A percentile compares a stretch with the other conserved stretches of the same genome.
These are phyloP conservation scores for Phragmatobia fuliginosa DNA, from an alignment of 2,888 invertebrate genomes.

Conservation along the genomic window DNA sequence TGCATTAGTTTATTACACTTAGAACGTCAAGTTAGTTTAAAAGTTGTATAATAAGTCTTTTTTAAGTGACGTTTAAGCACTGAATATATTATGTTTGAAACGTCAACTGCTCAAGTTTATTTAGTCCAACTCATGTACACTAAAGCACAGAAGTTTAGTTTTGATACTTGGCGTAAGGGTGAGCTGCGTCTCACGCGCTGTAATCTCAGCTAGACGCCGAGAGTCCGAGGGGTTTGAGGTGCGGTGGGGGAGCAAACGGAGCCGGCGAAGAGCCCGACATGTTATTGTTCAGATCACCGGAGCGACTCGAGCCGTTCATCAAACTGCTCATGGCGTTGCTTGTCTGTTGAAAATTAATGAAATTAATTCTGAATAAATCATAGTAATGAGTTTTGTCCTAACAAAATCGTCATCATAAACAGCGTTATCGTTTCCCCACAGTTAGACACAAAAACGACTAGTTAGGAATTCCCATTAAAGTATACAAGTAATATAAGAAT, in stretches of 20 bases:
- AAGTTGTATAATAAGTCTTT: slow-evolving; percentile 29
- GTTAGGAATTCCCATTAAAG: slow-evolving; percentile 4
- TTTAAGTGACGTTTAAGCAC: slow-evolving; percentile 39
- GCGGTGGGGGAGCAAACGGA: slow-evolving; percentile 81
- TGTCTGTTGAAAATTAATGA: slow-evolving; percentile 65
- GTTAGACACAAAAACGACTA: slow-evolving; percentile 10
- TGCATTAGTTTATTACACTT: slow-evolving; percentile 58
- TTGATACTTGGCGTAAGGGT: slow-evolving; percentile 82
- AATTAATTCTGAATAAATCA: slow-evolving; percentile 32
- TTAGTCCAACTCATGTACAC: slow-evolving; percentile 31
- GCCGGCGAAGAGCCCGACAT: slow-evolving; percentile 87
- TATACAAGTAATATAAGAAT: background rate
- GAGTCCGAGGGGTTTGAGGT: slow-evolving; percentile 86
- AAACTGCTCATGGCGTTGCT: slow-evolving; percentile 80
- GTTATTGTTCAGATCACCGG: slow-evolving; percentile 90
- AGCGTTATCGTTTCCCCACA: slow-evolving; percentile 2
- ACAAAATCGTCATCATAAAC: background rate
- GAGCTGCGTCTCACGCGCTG: slow-evolving; percentile 79
- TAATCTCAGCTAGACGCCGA: slow-evolving; percentile 89
- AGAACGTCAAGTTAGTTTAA: slow-evolving; percentile 38
- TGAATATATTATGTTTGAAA: slow-evolving; percentile 38
- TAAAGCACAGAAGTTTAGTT: slow-evolving; percentile 63
- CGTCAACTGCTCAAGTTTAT: slow-evolving; percentile 31
- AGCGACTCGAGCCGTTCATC: slow-evolving; percentile 85
- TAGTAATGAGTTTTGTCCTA: slow-evolving; percentile 11